Evolutionary conservation across 2,113 vertebrate genomes (phyloP), one percentile per base, ranked within the genome.

Genomic region (Ptyas mucosa): DNA sequence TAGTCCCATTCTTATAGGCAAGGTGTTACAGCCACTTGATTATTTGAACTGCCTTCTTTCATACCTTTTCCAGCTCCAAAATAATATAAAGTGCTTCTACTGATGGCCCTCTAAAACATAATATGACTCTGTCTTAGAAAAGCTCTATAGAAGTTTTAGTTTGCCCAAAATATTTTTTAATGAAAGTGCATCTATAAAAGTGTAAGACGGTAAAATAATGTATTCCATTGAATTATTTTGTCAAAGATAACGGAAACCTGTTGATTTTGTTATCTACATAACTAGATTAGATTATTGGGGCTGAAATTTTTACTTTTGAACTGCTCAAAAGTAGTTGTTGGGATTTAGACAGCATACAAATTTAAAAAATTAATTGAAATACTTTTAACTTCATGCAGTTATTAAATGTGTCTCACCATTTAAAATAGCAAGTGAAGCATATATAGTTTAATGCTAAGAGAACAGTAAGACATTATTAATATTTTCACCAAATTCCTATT

Each of bases 131-230:
- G 39, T 92, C 96, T 93, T 93, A 93, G 94, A 94, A 96, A 95
- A 8, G 0, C 46, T 96, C 90, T 92, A 94, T 88, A 94, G 94
- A 93, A 92, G 93, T 91, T 86, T 96, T 92, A 94, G 86, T 93
- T 92, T 92, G 91, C 93, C 96, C 95, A 93, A 97, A 95, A 94
- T 2, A 24, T 90, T 49, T 96, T 52, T 96, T 96, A 92, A 92
- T 95, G 97, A 94, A 91, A 94, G 89, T 96, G 94, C 69, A 90
- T 92, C 12, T 91, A 87, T 26, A 15, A 58, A 54, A 90, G 34
- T 75, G n/a, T 34, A 81, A 39, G 90, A 46, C n/a, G 89, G 20
- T 58, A 49, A 29, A 89, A 89, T 53, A 53, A 26, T 87, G 10
- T 29, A 52, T 49, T 87, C 85, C 23, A 34, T 34, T 34, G 64